Evolutionary conservation across 2,888 invertebrate genomes (phyloP), one percentile per base, ranked within the genome.

Genomic region (Nomada hirtipes): DNA sequence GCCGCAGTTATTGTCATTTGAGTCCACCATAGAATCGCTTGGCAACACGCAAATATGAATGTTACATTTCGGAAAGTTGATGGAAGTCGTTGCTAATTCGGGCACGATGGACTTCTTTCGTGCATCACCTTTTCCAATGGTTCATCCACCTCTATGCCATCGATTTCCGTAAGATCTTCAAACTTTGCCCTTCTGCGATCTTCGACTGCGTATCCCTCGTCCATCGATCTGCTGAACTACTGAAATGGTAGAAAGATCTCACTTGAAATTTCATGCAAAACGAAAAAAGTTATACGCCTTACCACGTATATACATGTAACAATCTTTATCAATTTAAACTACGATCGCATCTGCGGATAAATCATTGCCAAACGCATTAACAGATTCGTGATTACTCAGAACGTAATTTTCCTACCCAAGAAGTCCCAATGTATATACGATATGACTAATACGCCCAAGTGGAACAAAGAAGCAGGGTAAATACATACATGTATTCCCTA

Each of bases 111-210:
- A 44, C 47, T 59, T 52, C 53, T 53, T 65, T 67, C 29, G 52
- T 7, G 36, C 36, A 36, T 1, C 7, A 53, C 4, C 29, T 61
- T 29, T 74, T 26, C 23, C 3, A 36, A 76, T 67, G 61, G 67
- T 23, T 52, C 78, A 18, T 53, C 18, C 50, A 36, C 47, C 18
- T 60, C 68, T 69, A 74, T 77, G 83, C 47, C 83, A 83, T 80
- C 83, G 84, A 80, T 68, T 74, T 68, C 75, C 71, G 52, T 63
- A 76, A 57, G 42, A 59, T 52, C 65, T 73, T 69, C 55, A 36
- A 65, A 59, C 57, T 71, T 69, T 64, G 29, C 47, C 64, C 53
- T 63, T 36, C 60, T 20, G 59, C 55, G 29, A 18, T 57, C 57
- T 4, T 26, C 26, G 11, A 26, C 57, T n/a, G 53, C 1, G 15